A percentile compares a stretch with the other conserved stretches of the same genome.
phyloP scores from a whole-genome alignment of 2,113 vertebrate genomes.

The Arothron firmamentum region DNA sequence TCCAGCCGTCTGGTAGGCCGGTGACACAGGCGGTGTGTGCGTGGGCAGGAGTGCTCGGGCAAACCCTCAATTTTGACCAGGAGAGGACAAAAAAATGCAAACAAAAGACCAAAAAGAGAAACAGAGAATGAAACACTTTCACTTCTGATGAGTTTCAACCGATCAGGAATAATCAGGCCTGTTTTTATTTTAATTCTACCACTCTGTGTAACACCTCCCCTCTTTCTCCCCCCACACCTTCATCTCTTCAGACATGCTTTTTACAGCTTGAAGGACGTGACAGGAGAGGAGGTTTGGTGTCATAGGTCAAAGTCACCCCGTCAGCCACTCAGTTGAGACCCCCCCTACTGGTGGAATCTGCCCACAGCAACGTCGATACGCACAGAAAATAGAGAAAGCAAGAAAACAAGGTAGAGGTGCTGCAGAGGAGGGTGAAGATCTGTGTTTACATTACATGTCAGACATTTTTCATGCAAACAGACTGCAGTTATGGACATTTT shows the following conservation, averaged over 20 bases:
- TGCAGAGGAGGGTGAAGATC: no score
- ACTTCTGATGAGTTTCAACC: conserved; percentile 11
- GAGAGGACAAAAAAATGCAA: conserved; percentile 17
- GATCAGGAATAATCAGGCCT: conserved; percentile 10
- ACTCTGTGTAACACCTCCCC: conserved; percentile 57
- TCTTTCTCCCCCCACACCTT: conserved; percentile 27
- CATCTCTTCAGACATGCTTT: conserved; percentile 69
- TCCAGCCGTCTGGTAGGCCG: conserved; percentile 70
- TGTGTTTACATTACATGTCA: no score
- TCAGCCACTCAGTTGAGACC: conserved; percentile 35
- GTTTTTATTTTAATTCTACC: conserved; percentile 48
- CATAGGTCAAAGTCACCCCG: conserved; percentile 70
- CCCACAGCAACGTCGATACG: not conserved
- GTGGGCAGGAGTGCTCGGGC: conserved; percentile 36
- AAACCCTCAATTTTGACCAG: conserved; percentile 10
- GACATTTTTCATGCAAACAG: no score
- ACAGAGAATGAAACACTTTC: not conserved
- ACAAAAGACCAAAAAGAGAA: not conserved
- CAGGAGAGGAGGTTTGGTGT: conserved; percentile 62
- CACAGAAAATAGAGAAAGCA: no score
- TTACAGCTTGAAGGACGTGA: conserved; percentile 71
- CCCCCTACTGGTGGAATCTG: conserved; percentile 9
- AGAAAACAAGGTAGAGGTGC: no score
- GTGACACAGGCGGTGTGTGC: conserved; percentile 75
- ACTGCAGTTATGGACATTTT: no score